phyloP scores from a whole-genome alignment of 1,140 invertebrate genomes.

The Drosophila carrolli region DNA sequence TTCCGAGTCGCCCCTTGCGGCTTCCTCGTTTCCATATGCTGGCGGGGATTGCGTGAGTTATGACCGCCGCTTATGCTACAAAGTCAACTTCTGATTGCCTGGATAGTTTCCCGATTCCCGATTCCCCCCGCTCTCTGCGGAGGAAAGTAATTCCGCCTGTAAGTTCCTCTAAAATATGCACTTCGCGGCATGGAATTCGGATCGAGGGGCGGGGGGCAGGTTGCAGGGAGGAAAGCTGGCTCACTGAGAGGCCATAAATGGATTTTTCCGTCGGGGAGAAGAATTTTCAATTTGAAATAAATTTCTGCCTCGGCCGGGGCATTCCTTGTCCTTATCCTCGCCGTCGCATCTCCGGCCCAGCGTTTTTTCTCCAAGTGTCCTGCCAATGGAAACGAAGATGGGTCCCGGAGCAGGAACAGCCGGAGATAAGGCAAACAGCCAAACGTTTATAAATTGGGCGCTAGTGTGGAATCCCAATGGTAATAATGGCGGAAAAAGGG shows the following conservation, averaged over 20 bases:
- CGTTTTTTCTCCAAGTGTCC: slow-evolving; percentile 31
- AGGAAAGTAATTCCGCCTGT: slow-evolving; percentile 8
- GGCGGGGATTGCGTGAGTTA: slow-evolving; percentile 50
- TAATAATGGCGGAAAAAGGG: slow-evolving; percentile 53
- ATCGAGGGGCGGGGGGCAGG: neutral
- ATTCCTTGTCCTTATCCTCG: slow-evolving; percentile 11
- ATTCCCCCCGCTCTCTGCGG: neutral
- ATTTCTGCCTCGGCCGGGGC: slow-evolving; percentile 31
- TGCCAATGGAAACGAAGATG: neutral
- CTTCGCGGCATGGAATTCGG: slow-evolving; percentile 37
- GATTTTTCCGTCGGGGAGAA: slow-evolving; percentile 27
- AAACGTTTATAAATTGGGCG: slow-evolving; percentile 78
- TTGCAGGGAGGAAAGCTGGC: neutral
- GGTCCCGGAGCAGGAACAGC: slow-evolving; percentile 22
- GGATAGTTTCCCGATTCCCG: slow-evolving; percentile 39
- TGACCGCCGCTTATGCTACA: slow-evolving; percentile 50
- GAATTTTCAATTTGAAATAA: slow-evolving; percentile 51
- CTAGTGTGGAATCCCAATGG: slow-evolving; percentile 70
- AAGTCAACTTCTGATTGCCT: slow-evolving; percentile 56
- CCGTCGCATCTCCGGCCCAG: neutral
- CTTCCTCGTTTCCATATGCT: slow-evolving; percentile 34
- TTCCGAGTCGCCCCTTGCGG: slow-evolving; percentile 23
- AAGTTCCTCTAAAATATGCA: slow-evolving; percentile 54
- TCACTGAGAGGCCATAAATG: slow-evolving; percentile 27
- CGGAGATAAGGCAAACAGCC: slow-evolving; percentile 65